Evolutionary conservation across 2,113 vertebrate species (phyloP).

Genomic region (Oryzias curvinotus): DNA sequence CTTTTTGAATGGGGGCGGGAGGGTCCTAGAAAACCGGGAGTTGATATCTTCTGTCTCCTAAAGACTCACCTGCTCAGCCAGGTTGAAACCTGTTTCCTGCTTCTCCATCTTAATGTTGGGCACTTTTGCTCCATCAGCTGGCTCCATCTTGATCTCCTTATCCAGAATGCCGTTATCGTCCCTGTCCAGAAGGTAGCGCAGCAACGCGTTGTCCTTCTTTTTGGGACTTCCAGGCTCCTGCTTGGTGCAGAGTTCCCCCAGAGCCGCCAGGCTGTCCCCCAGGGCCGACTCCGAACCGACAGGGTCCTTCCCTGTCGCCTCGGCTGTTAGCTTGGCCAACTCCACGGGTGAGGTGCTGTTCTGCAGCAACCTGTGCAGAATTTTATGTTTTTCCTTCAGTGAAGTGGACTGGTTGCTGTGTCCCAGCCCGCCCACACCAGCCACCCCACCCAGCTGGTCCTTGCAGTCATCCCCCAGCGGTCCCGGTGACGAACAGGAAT

Average conservation of each 20-base stretch:
- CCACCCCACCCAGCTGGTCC: slow-evolving; percentile 74
- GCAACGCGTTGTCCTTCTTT: slow-evolving; percentile 98
- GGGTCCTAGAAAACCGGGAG: neutral
- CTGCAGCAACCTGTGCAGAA: slow-evolving; percentile 96
- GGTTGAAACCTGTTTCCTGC: slow-evolving; percentile 84
- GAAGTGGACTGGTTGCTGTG: slow-evolving; percentile 77
- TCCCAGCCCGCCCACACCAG: slow-evolving; percentile 57
- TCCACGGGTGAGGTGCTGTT: slow-evolving; percentile 96
- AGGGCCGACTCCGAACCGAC: slow-evolving; percentile 78
- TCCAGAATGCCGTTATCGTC: slow-evolving; percentile 91
- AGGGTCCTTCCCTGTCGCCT: slow-evolving; percentile 95
- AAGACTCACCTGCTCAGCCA: slow-evolving; percentile 85
- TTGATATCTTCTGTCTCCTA: neutral
- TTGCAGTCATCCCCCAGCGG: slow-evolving; percentile 82
- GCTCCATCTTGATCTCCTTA: slow-evolving; percentile 88
- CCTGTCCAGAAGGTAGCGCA: slow-evolving; percentile 95
- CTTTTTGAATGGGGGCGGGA: too few relatives aligned
- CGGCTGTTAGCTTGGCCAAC: slow-evolving; percentile 93
- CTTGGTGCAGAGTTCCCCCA: slow-evolving; percentile 84
- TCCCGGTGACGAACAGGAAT: slow-evolving; percentile 81
- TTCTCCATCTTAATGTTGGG: slow-evolving; percentile 85
- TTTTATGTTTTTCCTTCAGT: slow-evolving; percentile 98
- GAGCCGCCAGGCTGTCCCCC: slow-evolving; percentile 53
- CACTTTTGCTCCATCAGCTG: slow-evolving; percentile 82
- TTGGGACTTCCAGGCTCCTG: slow-evolving; percentile 96